Evolutionary conservation across 2,797 vertebrate species (phyloP).

Genomic region (Sus cebifrons): DNA sequence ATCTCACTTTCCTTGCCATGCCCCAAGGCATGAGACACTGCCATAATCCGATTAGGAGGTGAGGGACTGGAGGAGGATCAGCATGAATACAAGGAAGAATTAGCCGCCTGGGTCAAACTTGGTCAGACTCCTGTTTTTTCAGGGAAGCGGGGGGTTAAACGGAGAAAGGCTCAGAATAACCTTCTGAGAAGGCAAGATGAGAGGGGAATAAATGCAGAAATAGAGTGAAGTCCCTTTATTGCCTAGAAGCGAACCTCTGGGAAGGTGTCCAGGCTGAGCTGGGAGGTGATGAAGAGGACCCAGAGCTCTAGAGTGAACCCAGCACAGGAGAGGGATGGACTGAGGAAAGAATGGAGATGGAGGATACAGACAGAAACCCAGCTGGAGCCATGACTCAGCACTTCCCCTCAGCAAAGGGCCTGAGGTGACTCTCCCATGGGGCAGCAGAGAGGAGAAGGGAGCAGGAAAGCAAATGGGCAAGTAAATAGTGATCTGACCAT

Average conservation of each 20-base stretch:
- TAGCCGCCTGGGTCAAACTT: conserved; percentile 70
- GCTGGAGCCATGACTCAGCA: conserved; percentile 82
- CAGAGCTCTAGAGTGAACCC: conserved; percentile 19
- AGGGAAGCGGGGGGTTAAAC: not conserved
- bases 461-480: not conserved
- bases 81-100: not conserved
- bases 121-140: conserved; percentile 54
- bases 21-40: conserved; percentile 46
- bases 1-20: conserved; percentile 57
- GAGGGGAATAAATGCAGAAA: conserved; percentile 4
- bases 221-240: not conserved
- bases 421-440: not conserved
- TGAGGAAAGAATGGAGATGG: not conserved
- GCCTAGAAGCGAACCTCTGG: not conserved
- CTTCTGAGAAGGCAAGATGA: conserved; percentile 39
- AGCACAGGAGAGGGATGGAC: not conserved
- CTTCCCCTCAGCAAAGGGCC: conserved; percentile 1
- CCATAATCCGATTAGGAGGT: conserved; percentile 77
- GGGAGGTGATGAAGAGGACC: not conserved
- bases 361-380: conserved; percentile 27
- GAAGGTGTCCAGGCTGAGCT: not conserved
- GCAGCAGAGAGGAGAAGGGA: not conserved
- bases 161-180: not conserved
- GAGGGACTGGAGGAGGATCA: conserved; percentile 57
- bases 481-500: not conserved